Evolutionary conservation across 1,140 invertebrate species (phyloP).

Genomic region (Drosophila orena): DNA sequence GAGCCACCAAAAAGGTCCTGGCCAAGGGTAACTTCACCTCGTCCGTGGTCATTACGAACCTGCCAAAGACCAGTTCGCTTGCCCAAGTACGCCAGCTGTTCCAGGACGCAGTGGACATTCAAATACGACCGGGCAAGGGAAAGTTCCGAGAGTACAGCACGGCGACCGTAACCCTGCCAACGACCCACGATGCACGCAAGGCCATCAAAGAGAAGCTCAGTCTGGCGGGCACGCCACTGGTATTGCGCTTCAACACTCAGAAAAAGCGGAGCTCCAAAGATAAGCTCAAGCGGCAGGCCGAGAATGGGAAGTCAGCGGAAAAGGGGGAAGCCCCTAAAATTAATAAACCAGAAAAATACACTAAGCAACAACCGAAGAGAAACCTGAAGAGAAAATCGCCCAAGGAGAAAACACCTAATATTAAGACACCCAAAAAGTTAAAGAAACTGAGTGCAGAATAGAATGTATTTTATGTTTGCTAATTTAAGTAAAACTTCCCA

Average conservation of each 20-base stretch:
- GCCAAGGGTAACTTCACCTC: slow-evolving; percentile 67
- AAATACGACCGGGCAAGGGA: slow-evolving; percentile 67
- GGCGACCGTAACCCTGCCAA: slow-evolving; percentile 71
- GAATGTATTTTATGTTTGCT: slow-evolving; percentile 22
- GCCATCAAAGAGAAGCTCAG: slow-evolving; percentile 61
- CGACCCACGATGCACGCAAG: slow-evolving; percentile 68
- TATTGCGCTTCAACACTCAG: slow-evolving; percentile 65
- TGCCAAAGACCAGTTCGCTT: slow-evolving; percentile 65
- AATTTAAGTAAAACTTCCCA: slow-evolving; percentile 24
- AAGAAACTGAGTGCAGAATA: slow-evolving; percentile 33
- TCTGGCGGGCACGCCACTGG: slow-evolving; percentile 57
- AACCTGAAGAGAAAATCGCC: slow-evolving; percentile 17
- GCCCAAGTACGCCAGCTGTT: slow-evolving; percentile 69
- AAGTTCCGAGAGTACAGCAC: slow-evolving; percentile 66
- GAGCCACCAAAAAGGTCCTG: slow-evolving; percentile 54
- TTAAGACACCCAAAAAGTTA: slow-evolving; percentile 32
- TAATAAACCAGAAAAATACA: background rate
- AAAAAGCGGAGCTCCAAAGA: slow-evolving; percentile 32
- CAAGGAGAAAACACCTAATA: background rate
- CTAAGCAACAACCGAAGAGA: slow-evolving; percentile 11
- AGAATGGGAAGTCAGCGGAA: slow-evolving; percentile 7
- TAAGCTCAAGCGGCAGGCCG: slow-evolving; percentile 39
- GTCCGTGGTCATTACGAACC: slow-evolving; percentile 70
- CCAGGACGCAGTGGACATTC: slow-evolving; percentile 74
- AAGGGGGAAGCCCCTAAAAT: slow-evolving; percentile 7